Evolutionary conservation across 2,113 vertebrate genomes (phyloP), one percentile per base, ranked within the genome.

Genomic region (Eulemur macaco): DNA sequence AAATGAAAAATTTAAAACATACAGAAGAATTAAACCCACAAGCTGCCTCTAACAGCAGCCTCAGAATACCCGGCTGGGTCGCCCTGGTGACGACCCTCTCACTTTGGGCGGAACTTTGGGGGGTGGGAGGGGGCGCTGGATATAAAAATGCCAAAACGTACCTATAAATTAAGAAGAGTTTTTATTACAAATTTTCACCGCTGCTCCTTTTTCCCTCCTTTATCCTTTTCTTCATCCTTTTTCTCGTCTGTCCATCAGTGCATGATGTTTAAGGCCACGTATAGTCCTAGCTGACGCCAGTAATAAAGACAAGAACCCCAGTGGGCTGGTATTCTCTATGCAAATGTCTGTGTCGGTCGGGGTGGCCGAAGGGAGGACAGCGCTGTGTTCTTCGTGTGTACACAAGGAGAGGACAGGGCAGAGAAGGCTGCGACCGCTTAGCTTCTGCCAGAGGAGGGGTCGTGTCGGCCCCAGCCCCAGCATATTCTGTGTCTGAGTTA

Each of bases 211-310:
- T 97, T 96, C 98, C 97, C 96, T 92, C 95, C 96, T 98, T 96
- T 96, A 97, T 97, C 97, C 95, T 98, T 89, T 98, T 97, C 97
- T 89, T 94, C 77, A 31, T 96, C 96, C 94, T 97, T 92, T 89
- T 76, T 94, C 85, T 96, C 88, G 97, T 97, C 97, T 98, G 97
- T 98, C 97, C 97, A 96, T 98, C 98, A 98, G 98, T 99, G 99
- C 99, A 99, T 99, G 99, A 98, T 97, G 34, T 98, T 98, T 98
- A 98, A 98, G 98, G 98, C 97, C 98, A 98, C 98, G 92, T 98
- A 97, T 97, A 98, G 98, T 97, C 98, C 98, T 98, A 98, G 98
- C 98, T 98, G 96, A 97, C 98, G 98, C 98, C 98, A 97, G 97
- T 97, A 98, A 98, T 98, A 98, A 99, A 97, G 97, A 98, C 98